Evolutionary conservation across 30 jellyfish, hydroid and myxozoan species (phyloP), one percentile per base, ranked within the genome.

Genomic region (Chrysaora quinquecirrha): DNA sequence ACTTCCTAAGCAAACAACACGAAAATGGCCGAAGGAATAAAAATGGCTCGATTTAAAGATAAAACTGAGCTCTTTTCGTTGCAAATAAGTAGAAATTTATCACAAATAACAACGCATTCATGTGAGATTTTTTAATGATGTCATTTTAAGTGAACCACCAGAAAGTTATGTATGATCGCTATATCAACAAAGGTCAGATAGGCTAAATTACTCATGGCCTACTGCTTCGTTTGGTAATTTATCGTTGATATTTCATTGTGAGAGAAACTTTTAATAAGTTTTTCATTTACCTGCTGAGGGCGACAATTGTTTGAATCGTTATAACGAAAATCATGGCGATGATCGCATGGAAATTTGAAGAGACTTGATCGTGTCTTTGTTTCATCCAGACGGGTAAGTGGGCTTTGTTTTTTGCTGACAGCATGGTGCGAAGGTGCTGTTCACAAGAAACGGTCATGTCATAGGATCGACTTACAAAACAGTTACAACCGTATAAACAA

Each of bases 351-450:
- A 3, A 4, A 52, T 52, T 52, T 52, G 68, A 52, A 52, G 68
- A 20, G 29, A 52, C 3, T 52, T 20, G 29, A 52, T 52, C 68
- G 68, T 3, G 68, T 16, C 68, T 52, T 52, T 52, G 68, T 52
- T 52, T 52, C 27, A 20, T 3, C 4, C 29, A 52, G 68, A 52
- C 68, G 68, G 68, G 68, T 52, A 52, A 52, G 68, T 52, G 68
- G 7, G 29, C 29, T 52, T 52, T 16, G 24, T 52, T 20, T 52
- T 25, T 52, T 25, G 68, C 9, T 52, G 68, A 20, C 68, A 52
- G 68, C 68, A 52, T 52, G 68, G 68, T 52, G 68, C 68, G 68
- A 52, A 52, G 68, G 4, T 52, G 29, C 68, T 52, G 68, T 52
- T 19, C 2, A 2, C 4, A 9, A 10, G 29, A 52, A 9, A 16